Evolutionary conservation across 2,888 invertebrate genomes (phyloP).

Genomic region (Pimpla rufipes): DNA sequence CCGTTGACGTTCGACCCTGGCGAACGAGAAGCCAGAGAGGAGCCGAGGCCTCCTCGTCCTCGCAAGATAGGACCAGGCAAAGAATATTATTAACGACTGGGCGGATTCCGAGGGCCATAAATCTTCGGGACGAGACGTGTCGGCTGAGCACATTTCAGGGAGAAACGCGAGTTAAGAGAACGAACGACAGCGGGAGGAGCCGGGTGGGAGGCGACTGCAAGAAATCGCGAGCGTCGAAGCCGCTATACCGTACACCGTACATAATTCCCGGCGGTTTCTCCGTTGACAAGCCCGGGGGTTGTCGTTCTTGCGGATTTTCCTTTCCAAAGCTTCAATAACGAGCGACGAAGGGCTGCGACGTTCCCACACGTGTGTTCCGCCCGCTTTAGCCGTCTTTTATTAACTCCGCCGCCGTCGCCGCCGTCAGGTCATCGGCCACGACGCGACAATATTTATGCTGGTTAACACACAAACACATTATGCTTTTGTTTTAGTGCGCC

Average conservation of each 20-base stretch:
- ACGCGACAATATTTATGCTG: not conserved
- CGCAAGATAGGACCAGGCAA: slow-evolving; percentile 52
- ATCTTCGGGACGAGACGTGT: slow-evolving; percentile 60
- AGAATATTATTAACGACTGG: slow-evolving; percentile 70
- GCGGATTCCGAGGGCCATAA: slow-evolving; percentile 63
- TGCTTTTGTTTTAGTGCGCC: not conserved
- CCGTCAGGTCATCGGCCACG: not conserved
- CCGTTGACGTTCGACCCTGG: slow-evolving; percentile 45
- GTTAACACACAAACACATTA: not conserved
- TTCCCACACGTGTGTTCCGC: not conserved
- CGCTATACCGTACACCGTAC: slow-evolving; percentile 10
- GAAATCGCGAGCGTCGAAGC: slow-evolving; percentile 53
- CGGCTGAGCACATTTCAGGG: slow-evolving; percentile 53
- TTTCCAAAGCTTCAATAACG: slow-evolving; percentile 19
- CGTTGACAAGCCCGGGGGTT: slow-evolving; percentile 43
- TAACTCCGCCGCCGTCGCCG: not conserved
- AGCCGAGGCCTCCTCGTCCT: slow-evolving; percentile 16
- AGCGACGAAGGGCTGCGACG: not conserved
- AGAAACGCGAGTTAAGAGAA: slow-evolving; percentile 16
- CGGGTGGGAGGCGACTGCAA: slow-evolving; percentile 34
- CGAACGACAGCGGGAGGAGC: slow-evolving; percentile 23
- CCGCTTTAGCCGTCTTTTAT: not conserved
- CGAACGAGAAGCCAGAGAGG: slow-evolving; percentile 46
- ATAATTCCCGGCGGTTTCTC: slow-evolving; percentile 44
- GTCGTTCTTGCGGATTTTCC: slow-evolving; percentile 33